phyloP scores from a whole-genome alignment of 2,888 invertebrate genomes.

The Actias luna region DNA sequence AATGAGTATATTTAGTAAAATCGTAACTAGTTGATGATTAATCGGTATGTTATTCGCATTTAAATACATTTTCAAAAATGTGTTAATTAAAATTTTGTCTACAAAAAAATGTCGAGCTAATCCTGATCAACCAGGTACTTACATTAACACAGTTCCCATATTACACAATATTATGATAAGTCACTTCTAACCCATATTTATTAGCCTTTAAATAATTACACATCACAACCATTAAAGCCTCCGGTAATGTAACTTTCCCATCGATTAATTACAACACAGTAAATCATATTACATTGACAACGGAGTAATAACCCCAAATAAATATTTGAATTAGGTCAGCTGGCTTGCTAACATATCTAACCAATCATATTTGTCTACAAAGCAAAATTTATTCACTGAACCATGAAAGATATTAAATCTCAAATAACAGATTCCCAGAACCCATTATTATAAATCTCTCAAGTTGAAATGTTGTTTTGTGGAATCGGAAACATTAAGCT shows the following conservation, averaged over 20 bases:
- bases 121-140: no score
- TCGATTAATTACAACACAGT: background rate
- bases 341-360: background rate
- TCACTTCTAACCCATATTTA: no score
- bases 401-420: background rate
- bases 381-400: background rate
- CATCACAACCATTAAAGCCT: background rate
- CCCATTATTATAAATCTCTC: conserved; percentile 13
- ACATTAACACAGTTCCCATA: no score
- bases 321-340: background rate
- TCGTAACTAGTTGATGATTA: no score
- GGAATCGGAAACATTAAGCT: conserved; percentile 32
- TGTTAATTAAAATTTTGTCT: no score
- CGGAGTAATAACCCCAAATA: background rate
- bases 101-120: no score
- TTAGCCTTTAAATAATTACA: background rate
- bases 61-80: no score
- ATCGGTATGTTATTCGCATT: no score
- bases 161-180: no score
- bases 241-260: background rate
- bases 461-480: conserved; percentile 12
- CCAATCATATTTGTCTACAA: background rate
- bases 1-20: no score
- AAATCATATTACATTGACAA: background rate
- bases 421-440: conserved; percentile 6